A percentile compares a stretch with the other conserved stretches of the same genome.
These are phyloP conservation scores for Nixonia krombeini DNA, from an alignment of 1,140 invertebrate species.

Conservation along the genomic window DNA sequence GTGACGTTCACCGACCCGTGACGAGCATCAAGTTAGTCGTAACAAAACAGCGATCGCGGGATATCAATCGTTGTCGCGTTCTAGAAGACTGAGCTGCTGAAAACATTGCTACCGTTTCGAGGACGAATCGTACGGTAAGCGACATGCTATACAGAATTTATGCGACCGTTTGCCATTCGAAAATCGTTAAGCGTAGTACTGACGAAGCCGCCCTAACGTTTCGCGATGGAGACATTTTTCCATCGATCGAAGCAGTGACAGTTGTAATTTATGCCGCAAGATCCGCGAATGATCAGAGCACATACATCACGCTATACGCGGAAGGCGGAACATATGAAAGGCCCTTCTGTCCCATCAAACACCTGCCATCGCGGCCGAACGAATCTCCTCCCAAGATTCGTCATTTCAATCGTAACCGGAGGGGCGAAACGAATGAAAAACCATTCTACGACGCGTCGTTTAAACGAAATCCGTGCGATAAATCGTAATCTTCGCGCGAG, in stretches of 20 bases:
- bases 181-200: slow-evolving; percentile 51
- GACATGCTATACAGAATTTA: slow-evolving; percentile 45
- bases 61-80: slow-evolving; percentile 38
- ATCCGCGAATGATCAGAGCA: slow-evolving; percentile 47
- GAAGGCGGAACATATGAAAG: slow-evolving; percentile 16
- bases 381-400: not conserved
- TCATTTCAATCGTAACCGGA: too few species aligned
- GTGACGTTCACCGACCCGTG: not conserved
- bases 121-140: slow-evolving; percentile 26
- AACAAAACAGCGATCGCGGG: slow-evolving; percentile 26
- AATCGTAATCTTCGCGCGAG: not conserved
- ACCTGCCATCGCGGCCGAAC: too few species aligned
- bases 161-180: slow-evolving; percentile 41
- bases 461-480: not conserved
- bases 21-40: not conserved
- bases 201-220: slow-evolving; percentile 46
- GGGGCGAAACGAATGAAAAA: too few species aligned
- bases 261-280: slow-evolving; percentile 49
- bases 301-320: slow-evolving; percentile 43
- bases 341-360: too few species aligned
- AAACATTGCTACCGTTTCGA: slow-evolving; percentile 35
- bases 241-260: slow-evolving; percentile 47
- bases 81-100: slow-evolving; percentile 39
- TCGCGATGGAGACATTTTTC: slow-evolving; percentile 46
- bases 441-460: too few species aligned